Evolutionary conservation across 2,888 invertebrate species (phyloP), one percentile per base, ranked within the genome.

Genomic region (Melinaea marsaeus): DNA sequence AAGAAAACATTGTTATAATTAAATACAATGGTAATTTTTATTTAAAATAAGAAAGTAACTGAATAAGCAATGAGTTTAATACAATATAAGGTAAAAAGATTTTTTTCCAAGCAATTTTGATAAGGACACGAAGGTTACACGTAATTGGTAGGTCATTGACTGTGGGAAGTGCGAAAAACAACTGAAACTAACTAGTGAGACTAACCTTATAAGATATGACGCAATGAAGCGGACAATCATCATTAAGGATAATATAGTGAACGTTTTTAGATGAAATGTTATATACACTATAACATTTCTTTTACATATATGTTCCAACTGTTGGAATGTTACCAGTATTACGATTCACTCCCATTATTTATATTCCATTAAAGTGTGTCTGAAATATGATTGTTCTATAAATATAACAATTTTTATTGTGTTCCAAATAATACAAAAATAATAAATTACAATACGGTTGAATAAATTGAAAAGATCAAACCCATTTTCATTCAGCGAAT

Each of bases 111-210:
- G 62, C 9, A 42, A 60, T 66, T 58, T 46, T 37, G 61, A 34
- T 70, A 74, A 79, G 77, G 78, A 79, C 74, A 67, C 68, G 68
- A 74, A 73, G 76, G 75, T 73, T 74, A 75, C 75, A 81, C 74
- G 78, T 75, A 69, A 71, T 11, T 69, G 58, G 69, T 72, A 75
- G 79, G 79, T 83, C 81, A 79, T 72, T 79, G 81, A 82, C 82
- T 75, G 72, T 73, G 73, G 72, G 74, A 74, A 71, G 71, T 72
- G 66, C 61, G 69, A 54, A 59, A 65, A 42, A 42, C 42, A 63
- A 35, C 45, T 64, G 55, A 61, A 55, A 55, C 58, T 59, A 58
- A 64, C 37, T 63, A 61, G 60, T 63, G 57, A 45, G 60, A 47
- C 60, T 61, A 55, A 58, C 57, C 54, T 62, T 57, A 62, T 62